Base-by-base conservation (phyloP, 1,140 invertebrate species). In the Trichoplusia ni region DNA sequence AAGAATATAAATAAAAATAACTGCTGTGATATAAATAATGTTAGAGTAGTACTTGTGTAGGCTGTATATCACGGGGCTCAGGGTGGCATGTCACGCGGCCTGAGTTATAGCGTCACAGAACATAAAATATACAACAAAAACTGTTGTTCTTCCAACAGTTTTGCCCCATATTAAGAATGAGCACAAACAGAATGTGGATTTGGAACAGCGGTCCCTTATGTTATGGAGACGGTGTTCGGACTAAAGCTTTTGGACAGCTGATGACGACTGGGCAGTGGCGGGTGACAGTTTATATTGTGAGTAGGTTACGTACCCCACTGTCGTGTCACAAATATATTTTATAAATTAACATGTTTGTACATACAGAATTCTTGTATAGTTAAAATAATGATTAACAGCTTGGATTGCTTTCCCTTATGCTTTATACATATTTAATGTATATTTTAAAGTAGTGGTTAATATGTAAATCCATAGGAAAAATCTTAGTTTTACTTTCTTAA, bases 101-200 rank as follows among this genome's bases (percentile, higher is more conserved):
- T 87, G 84, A 89, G 77, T 86, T 86, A 87, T 86, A 69, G 79
- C 83, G 86, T 89, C 84, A 89, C 84, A 89, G 74, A 76, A 87
- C 84, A 89, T 89, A 89, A 89, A 88, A 87, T 90, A 86, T 88
- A 84, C 80, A 84, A 81, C 82, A 86, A 86, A 83, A 87, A 90
- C 84, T 90, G 84, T 90, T 88, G 83, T 84, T 83, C 76, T 78
- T 85, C 82, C 85, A 90, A 86, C 85, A 86, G 84, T 89, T 90
- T 86, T 90, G 86, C 73, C 79, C 81, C 84, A 90, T 86, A 88
- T 88, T 89, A 87, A 85, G 80, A 89, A 84, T 84, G 84, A 86
- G 79, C 82, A 75, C 79, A 84, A 83, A 84, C 84, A 86, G 80
- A 89, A 86, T 81, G 82, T 74, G 80, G 75, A 86, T 87, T 89